Base-by-base conservation (phyloP, 2,888 invertebrate genomes). In the Dioctria linearis region DNA sequence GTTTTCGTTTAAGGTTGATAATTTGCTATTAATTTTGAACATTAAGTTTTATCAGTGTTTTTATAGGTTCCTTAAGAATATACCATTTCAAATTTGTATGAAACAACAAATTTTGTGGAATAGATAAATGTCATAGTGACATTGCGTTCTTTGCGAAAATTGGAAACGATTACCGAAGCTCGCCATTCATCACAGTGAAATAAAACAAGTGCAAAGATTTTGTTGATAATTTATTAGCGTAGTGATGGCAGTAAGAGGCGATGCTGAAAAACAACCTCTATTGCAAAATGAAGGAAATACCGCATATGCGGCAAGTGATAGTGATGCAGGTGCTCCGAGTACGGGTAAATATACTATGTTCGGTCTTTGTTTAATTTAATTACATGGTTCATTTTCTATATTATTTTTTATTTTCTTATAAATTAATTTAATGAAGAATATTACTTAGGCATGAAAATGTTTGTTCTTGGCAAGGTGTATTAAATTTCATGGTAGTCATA, bases 221-320 rank as follows among this genome's bases (percentile, higher is more conserved):
- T 80, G 63, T 76, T 76, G 46, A 63, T 63, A 46, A 76, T 76
- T 76, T 76, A 49, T 39, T 76, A 43, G 63, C 63, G 76, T 67
- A 81, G 66, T 76, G 40, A 88, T 88, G 88, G 80, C 73, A 81
- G 73, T 59, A 59, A 88, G 88, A 88, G 86, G 86, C 82, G 88
- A 88, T 85, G 86, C 86, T 57, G 88, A 88, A 83, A 87, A 87
- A 83, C 88, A 88, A 83, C 86, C 87, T 79, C 85, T 88, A 80
- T 85, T 88, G 82, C 85, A 80, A 59, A 86, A 85, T 82, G 85
- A 86, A 75, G 87, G 43, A 39, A 37, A 46, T 25, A 46, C 67
- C 65, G 54, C 43, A 51, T 81, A 81, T 54, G 54, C 73, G 46
- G 59, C 57, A 11, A 78, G 11, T 71, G 73, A 78, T 39, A 66